A percentile compares a stretch with the other conserved stretches of the same genome.
Evolutionary conservation across 1,140 invertebrate species (phyloP).

Genomic region (Holcopasites calliopsidis): DNA sequence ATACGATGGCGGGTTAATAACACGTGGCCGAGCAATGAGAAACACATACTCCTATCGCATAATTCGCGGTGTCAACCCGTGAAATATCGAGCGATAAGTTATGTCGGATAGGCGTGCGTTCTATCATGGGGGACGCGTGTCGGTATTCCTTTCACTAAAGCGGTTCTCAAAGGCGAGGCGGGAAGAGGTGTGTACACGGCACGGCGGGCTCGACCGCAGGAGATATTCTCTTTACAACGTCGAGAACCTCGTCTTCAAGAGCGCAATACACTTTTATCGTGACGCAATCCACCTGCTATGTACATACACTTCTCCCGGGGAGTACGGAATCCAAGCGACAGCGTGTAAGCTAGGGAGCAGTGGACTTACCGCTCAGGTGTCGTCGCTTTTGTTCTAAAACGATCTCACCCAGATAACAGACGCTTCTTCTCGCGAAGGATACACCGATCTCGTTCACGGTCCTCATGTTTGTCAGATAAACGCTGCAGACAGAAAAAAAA

Average conservation of each 20-base stretch:
- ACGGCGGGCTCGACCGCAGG: background rate
- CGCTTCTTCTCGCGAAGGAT: conserved; percentile 55
- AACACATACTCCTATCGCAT: conserved; percentile 8
- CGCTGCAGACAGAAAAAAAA: conserved; percentile 48
- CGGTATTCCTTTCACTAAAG: conserved; percentile 67
- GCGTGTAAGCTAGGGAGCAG: background rate
- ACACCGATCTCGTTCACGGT: conserved; percentile 73
- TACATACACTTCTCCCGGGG: conserved; percentile 12
- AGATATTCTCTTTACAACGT: conserved; percentile 19
- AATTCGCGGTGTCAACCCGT: background rate
- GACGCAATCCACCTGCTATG: conserved; percentile 43
- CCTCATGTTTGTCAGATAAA: conserved; percentile 66
- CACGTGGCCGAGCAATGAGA: background rate
- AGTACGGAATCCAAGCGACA: conserved; percentile 41
- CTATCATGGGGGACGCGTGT: conserved; percentile 29
- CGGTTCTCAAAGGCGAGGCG: conserved; percentile 41
- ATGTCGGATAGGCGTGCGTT: conserved; percentile 8
- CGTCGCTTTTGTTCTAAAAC: conserved; percentile 57
- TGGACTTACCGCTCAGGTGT: conserved; percentile 47
- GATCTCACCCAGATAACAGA: conserved; percentile 72
- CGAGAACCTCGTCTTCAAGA: conserved; percentile 26
- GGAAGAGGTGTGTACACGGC: background rate
- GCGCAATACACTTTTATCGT: conserved; percentile 47
- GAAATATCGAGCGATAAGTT: conserved; percentile 38
- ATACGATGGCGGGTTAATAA: background rate